A percentile compares a stretch with the other conserved stretches of the same genome.
phyloP scores from a whole-genome alignment of 2,797 vertebrate genomes.

The Microctenopoma lineatum region DNA sequence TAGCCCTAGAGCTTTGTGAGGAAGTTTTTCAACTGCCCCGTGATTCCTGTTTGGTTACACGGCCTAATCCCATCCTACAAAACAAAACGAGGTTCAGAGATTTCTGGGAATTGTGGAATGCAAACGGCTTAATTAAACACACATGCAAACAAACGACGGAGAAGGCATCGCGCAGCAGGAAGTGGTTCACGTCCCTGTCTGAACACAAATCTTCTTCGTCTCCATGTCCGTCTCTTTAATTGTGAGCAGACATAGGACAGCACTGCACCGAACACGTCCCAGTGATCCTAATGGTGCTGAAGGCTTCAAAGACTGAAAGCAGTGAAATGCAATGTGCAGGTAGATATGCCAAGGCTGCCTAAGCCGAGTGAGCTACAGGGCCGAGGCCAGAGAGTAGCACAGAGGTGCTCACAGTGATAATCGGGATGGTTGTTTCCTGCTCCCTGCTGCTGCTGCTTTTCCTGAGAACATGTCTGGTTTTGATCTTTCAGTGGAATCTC shows the following conservation, averaged over 20 bases:
- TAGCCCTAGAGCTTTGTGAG: not conserved
- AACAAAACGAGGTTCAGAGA: not conserved
- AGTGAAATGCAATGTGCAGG: not conserved
- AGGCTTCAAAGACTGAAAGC: not conserved
- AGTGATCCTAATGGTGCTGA: not conserved
- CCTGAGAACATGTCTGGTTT: not conserved
- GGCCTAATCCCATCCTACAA: not conserved
- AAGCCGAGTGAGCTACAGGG: not conserved
- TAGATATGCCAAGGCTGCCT: not conserved
- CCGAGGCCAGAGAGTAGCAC: not conserved
- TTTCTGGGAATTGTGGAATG: not conserved
- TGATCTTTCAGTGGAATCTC: not conserved
- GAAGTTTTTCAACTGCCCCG: not conserved
- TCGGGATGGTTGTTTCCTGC: constrained; percentile 1
- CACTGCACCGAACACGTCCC: not conserved
- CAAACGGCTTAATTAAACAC: not conserved
- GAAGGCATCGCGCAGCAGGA: not conserved
- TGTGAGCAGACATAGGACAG: not conserved
- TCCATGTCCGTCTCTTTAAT: not conserved
- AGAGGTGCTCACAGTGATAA: not conserved
- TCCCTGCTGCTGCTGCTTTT: not conserved
- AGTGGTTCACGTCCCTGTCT: not conserved
- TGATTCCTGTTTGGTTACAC: not conserved
- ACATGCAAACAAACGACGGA: not conserved
- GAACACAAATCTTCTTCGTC: not conserved